Percentiles rank a stretch among this genome's conserved stretches.
phyloP scores from a whole-genome alignment of 37 sponge, comb jelly and placozoan genomes.

The Axinella damicornis region DNA sequence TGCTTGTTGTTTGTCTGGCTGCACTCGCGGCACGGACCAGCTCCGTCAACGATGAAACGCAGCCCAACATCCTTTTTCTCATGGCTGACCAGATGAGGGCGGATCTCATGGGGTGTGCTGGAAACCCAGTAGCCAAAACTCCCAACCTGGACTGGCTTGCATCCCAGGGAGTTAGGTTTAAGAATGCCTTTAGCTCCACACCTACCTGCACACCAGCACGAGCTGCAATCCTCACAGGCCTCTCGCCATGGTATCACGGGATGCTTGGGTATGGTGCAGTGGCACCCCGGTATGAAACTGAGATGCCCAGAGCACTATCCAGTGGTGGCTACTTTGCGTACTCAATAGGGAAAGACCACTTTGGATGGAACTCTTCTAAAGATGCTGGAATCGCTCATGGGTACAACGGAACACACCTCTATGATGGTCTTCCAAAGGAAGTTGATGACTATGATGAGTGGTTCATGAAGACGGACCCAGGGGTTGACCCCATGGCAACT shows the following conservation, averaged over 20 bases:
- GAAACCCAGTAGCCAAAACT: conserved; percentile 56
- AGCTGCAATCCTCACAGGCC: conserved; percentile 78
- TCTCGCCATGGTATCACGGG: conserved; percentile 83
- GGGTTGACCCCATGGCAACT: conserved; percentile 73
- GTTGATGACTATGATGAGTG: conserved; percentile 78
- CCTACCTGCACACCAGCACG: conserved; percentile 85
- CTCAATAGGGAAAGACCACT: conserved; percentile 81
- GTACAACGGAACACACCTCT: conserved; percentile 58
- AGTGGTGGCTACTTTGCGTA: conserved; percentile 57
- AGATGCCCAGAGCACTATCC: conserved; percentile 60
- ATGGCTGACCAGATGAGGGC: conserved; percentile 79
- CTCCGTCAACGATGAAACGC: not conserved
- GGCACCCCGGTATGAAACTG: conserved; percentile 47
- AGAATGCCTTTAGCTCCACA: conserved; percentile 69
- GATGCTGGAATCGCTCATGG: conserved; percentile 68
- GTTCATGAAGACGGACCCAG: conserved; percentile 49
- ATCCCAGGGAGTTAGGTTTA: conserved; percentile 51
- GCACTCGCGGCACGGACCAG: too few species aligned
- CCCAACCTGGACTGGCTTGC: conserved; percentile 72
- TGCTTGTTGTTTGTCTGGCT: too few species aligned
- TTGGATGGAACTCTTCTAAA: conserved; percentile 68
- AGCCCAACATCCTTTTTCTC: conserved; percentile 64
- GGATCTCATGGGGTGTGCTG: conserved; percentile 56
- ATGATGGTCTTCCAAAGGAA: conserved; percentile 66
- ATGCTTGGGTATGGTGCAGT: conserved; percentile 76